Base-by-base conservation (phyloP, 2,113 vertebrate species). In the Heterocephalus glaber region DNA sequence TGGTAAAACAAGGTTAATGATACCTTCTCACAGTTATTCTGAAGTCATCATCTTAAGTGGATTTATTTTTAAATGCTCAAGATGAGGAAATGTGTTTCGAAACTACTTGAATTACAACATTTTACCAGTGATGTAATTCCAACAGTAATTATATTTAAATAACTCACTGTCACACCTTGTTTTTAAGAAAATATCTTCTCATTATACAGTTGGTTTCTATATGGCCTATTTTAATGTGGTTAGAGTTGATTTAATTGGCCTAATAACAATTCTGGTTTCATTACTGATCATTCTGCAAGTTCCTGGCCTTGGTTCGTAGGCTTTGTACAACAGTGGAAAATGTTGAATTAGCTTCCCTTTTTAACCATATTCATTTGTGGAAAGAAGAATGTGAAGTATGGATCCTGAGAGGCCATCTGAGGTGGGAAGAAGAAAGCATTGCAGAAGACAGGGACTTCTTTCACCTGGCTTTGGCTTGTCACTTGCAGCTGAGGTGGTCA, bases 91-190 rank as follows among this genome's bases (percentile, higher is more conserved):
- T 70, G 30, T 86, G n/a, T 94, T 96, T 96, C 86, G 54, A 93
- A 96, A 90, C 56, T 61, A 92, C 54, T 52, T 60, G 30, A 92
- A 65, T 92, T 94, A 41, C n/a, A 65, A 30, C 86, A 92, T 95
- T 95, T 83, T 77, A n/a, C 76, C 30, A 93, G 52, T 95, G 47
- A 95, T 41, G 26, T 95, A 84, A 92, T 91, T 96, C 77, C 17
- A 95, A 5, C 38, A 92, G 28, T 90, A 96, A 95, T 89, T 94
- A 88, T 16, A 65, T 82, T 95, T 97, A 95, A 92, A 70, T 92
- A 94, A 90, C 60, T 19, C 93, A 54, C 63, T 77, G 63, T 90
- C 83, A 96, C 2, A 86, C 41, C 95, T 93, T 86, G 54, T 96
- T 96, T 41, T 41, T 38, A 63, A 65, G 65, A 87, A 86, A 92